A percentile compares a stretch with the other conserved stretches of the same genome.
These are phyloP conservation scores for Orchestia grillus DNA, from an alignment of 1,140 invertebrate genomes.

Conservation along the genomic window DNA sequence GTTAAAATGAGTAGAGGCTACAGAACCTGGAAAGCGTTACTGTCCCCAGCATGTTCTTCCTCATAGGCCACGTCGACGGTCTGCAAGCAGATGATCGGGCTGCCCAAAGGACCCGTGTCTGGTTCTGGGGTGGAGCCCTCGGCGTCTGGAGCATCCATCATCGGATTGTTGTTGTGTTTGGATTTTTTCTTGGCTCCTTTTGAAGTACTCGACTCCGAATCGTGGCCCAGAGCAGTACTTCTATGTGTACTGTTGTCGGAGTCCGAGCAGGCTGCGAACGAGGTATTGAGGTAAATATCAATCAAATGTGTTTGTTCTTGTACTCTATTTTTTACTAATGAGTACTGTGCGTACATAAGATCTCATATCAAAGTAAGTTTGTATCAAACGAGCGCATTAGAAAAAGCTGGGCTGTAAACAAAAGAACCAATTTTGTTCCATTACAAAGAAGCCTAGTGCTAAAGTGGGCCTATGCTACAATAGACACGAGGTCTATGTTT, in stretches of 20 bases:
- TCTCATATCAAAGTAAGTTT: no score
- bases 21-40: slow-evolving; percentile 18
- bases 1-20: background rate
- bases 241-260: background rate
- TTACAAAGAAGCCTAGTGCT: no score
- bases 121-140: background rate
- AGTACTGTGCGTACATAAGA: no score
- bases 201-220: background rate
- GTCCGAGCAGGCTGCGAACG: background rate
- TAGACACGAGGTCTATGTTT: no score
- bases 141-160: background rate
- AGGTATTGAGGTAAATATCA: background rate
- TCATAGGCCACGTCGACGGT: background rate
- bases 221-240: background rate
- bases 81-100: slow-evolving; percentile 40
- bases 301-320: no score
- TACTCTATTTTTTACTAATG: no score
- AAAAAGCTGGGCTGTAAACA: no score
- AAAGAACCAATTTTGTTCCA: no score
- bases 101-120: background rate
- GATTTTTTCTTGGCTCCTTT: slow-evolving; percentile 1
- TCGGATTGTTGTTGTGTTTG: background rate
- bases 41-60: background rate
- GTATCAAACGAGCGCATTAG: no score
- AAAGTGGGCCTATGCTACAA: no score